A percentile compares a stretch with the other conserved stretches of the same genome.
Conservation (phyloP, 2,113 vertebrate genomes). For the Oreochromis spilurus region DNA sequence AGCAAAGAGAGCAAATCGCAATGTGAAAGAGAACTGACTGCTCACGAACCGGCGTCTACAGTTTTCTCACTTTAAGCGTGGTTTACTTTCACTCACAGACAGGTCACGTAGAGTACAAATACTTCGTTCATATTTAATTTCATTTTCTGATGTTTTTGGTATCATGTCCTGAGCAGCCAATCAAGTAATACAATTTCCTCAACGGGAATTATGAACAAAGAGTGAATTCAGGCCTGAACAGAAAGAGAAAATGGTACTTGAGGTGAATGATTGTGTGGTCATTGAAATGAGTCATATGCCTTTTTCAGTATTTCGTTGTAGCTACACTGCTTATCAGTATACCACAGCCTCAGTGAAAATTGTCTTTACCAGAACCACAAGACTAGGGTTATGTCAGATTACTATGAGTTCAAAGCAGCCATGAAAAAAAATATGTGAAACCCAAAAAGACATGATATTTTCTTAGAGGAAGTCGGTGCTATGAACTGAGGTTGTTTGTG, state of each 20-base stretch:
- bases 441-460: not conserved
- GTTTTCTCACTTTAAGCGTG: not conserved
- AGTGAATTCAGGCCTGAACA: conserved; percentile 3
- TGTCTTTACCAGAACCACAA: conserved; percentile 27
- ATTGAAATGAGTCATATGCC: conserved; percentile 19
- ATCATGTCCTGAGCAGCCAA: not conserved
- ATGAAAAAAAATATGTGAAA: conserved; percentile 4
- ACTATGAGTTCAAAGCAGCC: conserved; percentile 36
- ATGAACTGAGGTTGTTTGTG: conserved; percentile 17
- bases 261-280: conserved; percentile 23
- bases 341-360: not conserved
- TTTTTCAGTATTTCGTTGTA: not conserved
- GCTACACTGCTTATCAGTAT: conserved; percentile 13
- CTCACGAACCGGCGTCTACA: conserved; percentile 11
- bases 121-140: not conserved
- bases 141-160: not conserved
- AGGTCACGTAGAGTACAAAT: not conserved
- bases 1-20: conserved; percentile 1
- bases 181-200: conserved; percentile 10
- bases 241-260: conserved; percentile 17
- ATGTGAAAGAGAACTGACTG: conserved; percentile 9
- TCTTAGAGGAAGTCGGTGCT: not conserved
- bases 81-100: not conserved
- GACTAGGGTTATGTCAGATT: not conserved
- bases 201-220: conserved; percentile 18